Evolutionary conservation across 2,797 vertebrate species (phyloP).

Genomic region (Hirundo rustica): DNA sequence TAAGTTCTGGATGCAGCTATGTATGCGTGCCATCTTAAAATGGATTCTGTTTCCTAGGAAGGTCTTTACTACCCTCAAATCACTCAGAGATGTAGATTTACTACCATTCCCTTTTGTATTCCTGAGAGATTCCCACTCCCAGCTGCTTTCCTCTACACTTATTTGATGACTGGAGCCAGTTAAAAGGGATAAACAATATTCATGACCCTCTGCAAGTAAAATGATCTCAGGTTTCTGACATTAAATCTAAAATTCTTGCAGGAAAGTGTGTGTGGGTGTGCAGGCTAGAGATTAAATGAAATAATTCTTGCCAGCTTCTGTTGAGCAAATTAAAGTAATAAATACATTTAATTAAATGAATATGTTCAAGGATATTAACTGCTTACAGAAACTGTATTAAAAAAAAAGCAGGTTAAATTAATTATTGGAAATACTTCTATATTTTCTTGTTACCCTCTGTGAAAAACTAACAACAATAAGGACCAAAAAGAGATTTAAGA

Average conservation of each 20-base stretch:
- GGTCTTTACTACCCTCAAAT: neutral
- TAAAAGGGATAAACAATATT: constrained; percentile 34
- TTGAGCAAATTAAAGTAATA: constrained; percentile 54
- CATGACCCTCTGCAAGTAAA: constrained; percentile 38
- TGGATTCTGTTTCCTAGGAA: neutral
- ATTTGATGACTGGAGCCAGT: constrained; percentile 13
- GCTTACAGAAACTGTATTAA: neutral
- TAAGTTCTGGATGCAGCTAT: neutral
- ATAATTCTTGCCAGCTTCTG: constrained; percentile 43
- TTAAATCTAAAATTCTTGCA: constrained; percentile 32
- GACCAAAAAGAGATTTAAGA: neutral
- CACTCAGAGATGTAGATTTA: constrained; percentile 24
- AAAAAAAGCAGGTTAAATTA: neutral
- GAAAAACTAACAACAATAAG: neutral
- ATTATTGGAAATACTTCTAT: neutral
- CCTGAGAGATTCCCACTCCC: constrained; percentile 14
- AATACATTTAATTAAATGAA: constrained; percentile 49
- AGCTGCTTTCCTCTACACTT: constrained; percentile 1
- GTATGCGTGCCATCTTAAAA: neutral
- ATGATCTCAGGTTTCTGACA: constrained; percentile 25
- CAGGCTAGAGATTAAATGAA: constrained; percentile 36
- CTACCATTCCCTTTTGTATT: neutral
- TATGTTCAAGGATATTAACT: constrained; percentile 23
- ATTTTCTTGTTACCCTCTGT: neutral
- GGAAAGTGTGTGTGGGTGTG: constrained; percentile 44